Conservation (phyloP, 2,797 vertebrate genomes). For the Nyctalus aviator region DNA sequence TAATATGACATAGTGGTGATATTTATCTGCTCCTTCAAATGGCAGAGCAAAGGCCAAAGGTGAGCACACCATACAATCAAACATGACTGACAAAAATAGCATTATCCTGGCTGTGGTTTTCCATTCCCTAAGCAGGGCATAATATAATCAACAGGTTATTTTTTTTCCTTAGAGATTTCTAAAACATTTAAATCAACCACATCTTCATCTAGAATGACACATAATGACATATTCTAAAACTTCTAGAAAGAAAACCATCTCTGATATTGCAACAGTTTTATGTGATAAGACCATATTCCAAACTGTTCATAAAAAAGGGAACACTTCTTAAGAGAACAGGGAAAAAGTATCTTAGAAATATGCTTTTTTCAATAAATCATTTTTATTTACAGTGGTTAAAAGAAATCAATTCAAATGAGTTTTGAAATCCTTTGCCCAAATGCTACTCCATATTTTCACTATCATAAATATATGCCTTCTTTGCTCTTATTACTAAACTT, state of each 20-base stretch:
- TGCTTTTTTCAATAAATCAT: slow-evolving; percentile 39
- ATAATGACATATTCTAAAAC: slow-evolving; percentile 57
- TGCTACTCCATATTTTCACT: slow-evolving; percentile 1
- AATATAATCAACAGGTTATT: slow-evolving; percentile 59
- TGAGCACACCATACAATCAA: neutral
- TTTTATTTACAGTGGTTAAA: slow-evolving; percentile 60
- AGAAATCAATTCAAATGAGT: slow-evolving; percentile 61
- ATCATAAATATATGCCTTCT: slow-evolving; percentile 66
- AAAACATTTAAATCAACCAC: slow-evolving; percentile 29
- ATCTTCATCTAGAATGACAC: slow-evolving; percentile 63
- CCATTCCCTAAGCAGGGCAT: slow-evolving; percentile 23
- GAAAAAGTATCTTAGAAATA: neutral
- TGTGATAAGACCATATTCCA: slow-evolving; percentile 8
- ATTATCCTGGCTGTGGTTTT: slow-evolving; percentile 54
- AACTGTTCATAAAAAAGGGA: slow-evolving; percentile 45
- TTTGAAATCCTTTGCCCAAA: slow-evolving; percentile 61
- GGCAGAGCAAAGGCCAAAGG: neutral
- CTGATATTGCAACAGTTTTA: slow-evolving; percentile 36
- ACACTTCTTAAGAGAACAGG: slow-evolving; percentile 35
- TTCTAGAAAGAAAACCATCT: slow-evolving; percentile 31
- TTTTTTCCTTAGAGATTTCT: slow-evolving; percentile 55
- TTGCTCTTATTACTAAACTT: slow-evolving; percentile 76
- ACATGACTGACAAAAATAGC: slow-evolving; percentile 5
- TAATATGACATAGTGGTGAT: neutral
- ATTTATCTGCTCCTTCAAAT: slow-evolving; percentile 42